Conservation (phyloP, 2,113 vertebrate species). For the Lanius ludovicianus region DNA sequence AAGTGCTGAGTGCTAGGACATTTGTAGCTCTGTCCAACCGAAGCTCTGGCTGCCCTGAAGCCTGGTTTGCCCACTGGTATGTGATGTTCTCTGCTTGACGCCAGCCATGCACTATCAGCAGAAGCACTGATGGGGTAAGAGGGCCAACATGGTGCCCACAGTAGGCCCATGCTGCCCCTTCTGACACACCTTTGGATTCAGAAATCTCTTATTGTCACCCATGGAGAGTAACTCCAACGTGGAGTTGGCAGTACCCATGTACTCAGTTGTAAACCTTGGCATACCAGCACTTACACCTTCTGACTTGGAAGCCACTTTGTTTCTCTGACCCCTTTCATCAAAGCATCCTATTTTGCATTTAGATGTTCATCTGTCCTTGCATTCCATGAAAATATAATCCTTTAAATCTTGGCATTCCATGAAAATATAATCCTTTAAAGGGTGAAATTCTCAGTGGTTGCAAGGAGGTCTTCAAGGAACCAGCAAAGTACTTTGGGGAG, state of each 20-base stretch:
- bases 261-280: neutral
- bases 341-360: neutral
- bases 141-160: neutral
- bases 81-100: neutral
- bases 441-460: neutral
- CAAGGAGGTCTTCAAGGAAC: neutral
- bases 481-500: neutral
- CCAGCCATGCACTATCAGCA: neutral
- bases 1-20: neutral
- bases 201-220: neutral
- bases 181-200: neutral
- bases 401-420: neutral
- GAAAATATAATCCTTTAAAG: neutral
- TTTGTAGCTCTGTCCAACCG: neutral
- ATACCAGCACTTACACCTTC: neutral
- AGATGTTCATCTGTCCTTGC: neutral
- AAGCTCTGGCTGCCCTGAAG: neutral
- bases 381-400: neutral
- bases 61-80: neutral
- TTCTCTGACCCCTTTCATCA: neutral
- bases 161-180: neutral
- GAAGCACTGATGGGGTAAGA: neutral
- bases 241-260: neutral
- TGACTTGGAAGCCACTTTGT: neutral
- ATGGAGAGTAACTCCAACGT: fast-evolving